phyloP scores from a whole-genome alignment of 2,888 invertebrate genomes.

The Trissolcus brochymenae region DNA sequence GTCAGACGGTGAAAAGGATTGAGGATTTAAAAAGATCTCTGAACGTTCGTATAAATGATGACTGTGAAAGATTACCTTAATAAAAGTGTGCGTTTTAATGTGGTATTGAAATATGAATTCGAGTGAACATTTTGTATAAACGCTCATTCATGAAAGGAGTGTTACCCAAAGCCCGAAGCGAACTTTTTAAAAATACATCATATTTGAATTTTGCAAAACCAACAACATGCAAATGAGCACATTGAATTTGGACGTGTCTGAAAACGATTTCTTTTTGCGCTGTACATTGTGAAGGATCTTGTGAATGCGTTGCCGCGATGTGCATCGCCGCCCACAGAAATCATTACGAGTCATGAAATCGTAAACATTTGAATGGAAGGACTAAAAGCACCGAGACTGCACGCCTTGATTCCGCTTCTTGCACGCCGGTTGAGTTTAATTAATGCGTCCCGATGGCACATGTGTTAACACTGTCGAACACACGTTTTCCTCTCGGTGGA shows the following conservation, averaged over 20 bases:
- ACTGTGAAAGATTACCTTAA: conserved; percentile 33
- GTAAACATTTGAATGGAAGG: conserved; percentile 5
- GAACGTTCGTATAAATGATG: conserved; percentile 39
- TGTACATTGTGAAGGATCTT: not conserved
- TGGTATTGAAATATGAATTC: conserved; percentile 2
- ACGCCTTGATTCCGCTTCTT: not conserved
- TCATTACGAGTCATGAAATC: conserved; percentile 5
- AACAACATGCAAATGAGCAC: too few relatives aligned
- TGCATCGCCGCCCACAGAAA: conserved; percentile 13
- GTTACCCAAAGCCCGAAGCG: not conserved
- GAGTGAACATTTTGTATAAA: not conserved
- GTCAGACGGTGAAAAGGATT: conserved; percentile 50
- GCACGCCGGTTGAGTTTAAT: too few relatives aligned
- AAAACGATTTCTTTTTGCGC: conserved; percentile 1
- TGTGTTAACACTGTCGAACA: too few relatives aligned
- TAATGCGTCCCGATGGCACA: too few relatives aligned
- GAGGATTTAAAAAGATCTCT: conserved; percentile 40
- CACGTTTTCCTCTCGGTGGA: conserved; percentile 4
- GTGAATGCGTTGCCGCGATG: not conserved
- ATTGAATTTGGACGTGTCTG: too few relatives aligned
- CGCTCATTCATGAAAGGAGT: not conserved
- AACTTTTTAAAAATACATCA: too few relatives aligned
- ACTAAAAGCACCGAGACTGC: conserved; percentile 1
- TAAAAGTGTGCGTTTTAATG: conserved; percentile 19
- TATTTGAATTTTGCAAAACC: too few relatives aligned